These are phyloP conservation scores for Osmerus mordax DNA, from an alignment of 2,113 vertebrate genomes.

Conservation along the genomic window DNA sequence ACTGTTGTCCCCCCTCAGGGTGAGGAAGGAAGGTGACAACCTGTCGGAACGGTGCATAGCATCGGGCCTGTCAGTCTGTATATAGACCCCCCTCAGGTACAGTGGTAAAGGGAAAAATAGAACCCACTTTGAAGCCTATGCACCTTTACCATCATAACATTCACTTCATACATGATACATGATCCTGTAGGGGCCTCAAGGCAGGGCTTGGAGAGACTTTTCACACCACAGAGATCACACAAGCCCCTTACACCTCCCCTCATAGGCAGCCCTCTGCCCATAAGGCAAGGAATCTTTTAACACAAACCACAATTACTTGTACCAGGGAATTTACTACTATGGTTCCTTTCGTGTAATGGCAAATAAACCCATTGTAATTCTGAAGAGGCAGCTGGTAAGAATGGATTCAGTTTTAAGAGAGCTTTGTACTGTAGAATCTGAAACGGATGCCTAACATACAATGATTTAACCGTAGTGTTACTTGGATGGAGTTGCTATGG, in stretches of 20 bases:
- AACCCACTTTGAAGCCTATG: background rate
- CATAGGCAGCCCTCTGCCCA: background rate
- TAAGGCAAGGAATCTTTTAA: background rate
- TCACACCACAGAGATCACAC: slow-evolving; percentile 2
- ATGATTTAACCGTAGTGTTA: slow-evolving; percentile 5
- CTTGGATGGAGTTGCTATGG: slow-evolving; percentile 31
- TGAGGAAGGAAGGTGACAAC: slow-evolving; percentile 32
- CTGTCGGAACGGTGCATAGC: background rate
- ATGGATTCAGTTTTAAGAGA: slow-evolving; percentile 14
- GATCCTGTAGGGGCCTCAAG: background rate
- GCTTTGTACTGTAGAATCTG: slow-evolving; percentile 24
- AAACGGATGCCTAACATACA: slow-evolving; percentile 23
- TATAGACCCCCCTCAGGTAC: background rate
- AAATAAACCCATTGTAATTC: background rate
- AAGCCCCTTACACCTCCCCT: background rate
- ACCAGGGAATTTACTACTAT: slow-evolving; percentile 1
- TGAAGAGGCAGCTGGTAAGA: slow-evolving; percentile 11
- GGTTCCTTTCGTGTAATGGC: background rate
- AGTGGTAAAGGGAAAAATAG: background rate
- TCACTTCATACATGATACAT: background rate
- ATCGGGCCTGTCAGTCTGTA: background rate
- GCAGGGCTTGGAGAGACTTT: background rate
- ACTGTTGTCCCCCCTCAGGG: slow-evolving; percentile 45
- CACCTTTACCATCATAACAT: background rate
- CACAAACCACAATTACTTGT: background rate